Base-by-base conservation (phyloP, 2,113 vertebrate genomes). In the Chrysemys picta region DNA sequence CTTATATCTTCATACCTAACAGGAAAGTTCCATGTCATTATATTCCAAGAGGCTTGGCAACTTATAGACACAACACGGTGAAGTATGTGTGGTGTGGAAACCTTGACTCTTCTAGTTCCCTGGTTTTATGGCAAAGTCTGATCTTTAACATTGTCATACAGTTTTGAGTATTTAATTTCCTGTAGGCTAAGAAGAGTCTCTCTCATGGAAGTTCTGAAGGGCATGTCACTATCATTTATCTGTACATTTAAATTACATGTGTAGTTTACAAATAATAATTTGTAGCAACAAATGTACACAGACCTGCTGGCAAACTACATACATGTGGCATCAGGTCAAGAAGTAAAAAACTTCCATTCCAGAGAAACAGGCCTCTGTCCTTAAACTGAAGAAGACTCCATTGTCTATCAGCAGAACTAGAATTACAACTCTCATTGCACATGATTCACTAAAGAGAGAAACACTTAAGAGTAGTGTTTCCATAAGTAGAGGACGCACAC, bases 1-100 rank as follows among this genome's bases (percentile, higher is more conserved):
- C 90, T 95, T 96, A 91, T 88, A 95, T 82, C 4, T 1, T 91
- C 85, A 82, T 83, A 87, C 62, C 88, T 90, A 95, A 94, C 87
- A 80, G 90, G 31, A 49, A 90, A 94, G 85, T 92, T 47, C 69
- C 35, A 45, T 93, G 56, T 31, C 79, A 29, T 12, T 10, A n/a
- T 53, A 47, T 85, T 95, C 53, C 78, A 78, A 86, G 75, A 90
- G 85, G 65, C 69, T 95, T 87, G 6, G 3, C 80, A 95, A 90
- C 82, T 83, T 82, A 52, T 9, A 91, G 50, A 21, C 57, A 24
- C 76, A 87, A 91, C 38, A 80, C 45, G 22, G 52, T 45, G 22
- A 12, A 1, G 1, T 93, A 93, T 52, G 47, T 50, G 49, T 50
- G 10, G 25, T 85, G 83, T 27, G 29, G 38, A 10, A 65, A 49